These are phyloP conservation scores for Poicephalus meyeri DNA, from an alignment of 2,113 vertebrate genomes.

Conservation along the genomic window DNA sequence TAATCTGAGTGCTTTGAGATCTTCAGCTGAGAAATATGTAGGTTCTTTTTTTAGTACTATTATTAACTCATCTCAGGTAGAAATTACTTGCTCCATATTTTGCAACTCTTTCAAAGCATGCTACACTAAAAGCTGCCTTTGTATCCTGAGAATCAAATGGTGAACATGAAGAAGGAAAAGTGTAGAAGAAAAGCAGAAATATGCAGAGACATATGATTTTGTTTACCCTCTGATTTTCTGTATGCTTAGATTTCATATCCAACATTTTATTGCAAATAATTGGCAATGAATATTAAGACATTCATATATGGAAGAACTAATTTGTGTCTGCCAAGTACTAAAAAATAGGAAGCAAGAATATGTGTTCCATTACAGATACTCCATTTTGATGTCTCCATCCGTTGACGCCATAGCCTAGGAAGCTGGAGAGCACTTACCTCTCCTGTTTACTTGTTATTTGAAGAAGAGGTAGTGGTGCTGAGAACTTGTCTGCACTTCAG, in stretches of 20 bases:
- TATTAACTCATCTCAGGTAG: constrained; percentile 3
- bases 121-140: not conserved
- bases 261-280: not conserved
- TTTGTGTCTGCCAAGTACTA: not conserved
- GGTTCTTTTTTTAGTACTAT: not conserved
- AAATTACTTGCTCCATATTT: not conserved
- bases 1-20: not conserved
- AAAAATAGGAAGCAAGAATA: not conserved
- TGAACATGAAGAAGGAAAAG: not conserved
- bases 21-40: not conserved
- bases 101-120: not conserved
- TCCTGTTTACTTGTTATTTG: not conserved
- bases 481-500: not conserved
- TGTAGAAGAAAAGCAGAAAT: not conserved
- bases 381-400: not conserved
- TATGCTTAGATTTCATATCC: not conserved
- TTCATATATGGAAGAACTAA: not conserved
- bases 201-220: not conserved
- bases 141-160: not conserved
- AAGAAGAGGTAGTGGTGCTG: not conserved
- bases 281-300: not conserved
- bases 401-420: not conserved
- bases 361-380: not conserved
- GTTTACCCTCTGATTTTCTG: not conserved
- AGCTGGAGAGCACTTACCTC: not conserved